Percentiles rank a stretch among this genome's conserved stretches.
These are phyloP conservation scores for Dromococcyx pavoninus DNA, from an alignment of 2,797 vertebrate species.

Conservation along the genomic window DNA sequence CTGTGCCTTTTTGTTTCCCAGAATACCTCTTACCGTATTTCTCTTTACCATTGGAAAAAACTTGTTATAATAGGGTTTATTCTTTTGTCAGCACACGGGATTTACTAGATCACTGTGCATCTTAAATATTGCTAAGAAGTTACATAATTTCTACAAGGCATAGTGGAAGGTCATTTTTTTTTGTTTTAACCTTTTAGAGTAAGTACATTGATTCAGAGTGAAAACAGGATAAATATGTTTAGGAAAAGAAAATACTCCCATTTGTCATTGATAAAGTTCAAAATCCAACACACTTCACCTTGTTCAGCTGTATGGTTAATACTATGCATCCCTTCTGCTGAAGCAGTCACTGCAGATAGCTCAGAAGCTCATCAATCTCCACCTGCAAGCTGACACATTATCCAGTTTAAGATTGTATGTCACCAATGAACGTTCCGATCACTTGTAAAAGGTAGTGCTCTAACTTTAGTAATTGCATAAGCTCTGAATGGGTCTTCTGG, in stretches of 20 bases:
- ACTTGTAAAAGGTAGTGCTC: not conserved
- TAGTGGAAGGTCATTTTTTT: not conserved
- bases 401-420: not conserved
- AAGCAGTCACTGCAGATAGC: not conserved
- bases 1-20: not conserved
- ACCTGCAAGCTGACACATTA: constrained; percentile 10
- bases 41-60: not conserved
- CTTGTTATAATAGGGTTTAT: not conserved
- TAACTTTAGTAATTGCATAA: not conserved
- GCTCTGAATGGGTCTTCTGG: not conserved
- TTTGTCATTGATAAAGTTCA: not conserved
- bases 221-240: not conserved
- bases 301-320: not conserved
- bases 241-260: not conserved
- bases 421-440: not conserved
- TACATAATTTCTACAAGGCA: not conserved
- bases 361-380: not conserved
- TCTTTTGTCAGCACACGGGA: not conserved
- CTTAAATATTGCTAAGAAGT: not conserved
- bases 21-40: not conserved
- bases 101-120: not conserved
- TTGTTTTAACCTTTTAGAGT: not conserved
- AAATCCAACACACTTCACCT: not conserved
- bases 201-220: not conserved
- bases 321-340: not conserved